These are phyloP conservation scores for Drosophila nasuta DNA, from an alignment of 1,140 invertebrate species.

Conservation along the genomic window DNA sequence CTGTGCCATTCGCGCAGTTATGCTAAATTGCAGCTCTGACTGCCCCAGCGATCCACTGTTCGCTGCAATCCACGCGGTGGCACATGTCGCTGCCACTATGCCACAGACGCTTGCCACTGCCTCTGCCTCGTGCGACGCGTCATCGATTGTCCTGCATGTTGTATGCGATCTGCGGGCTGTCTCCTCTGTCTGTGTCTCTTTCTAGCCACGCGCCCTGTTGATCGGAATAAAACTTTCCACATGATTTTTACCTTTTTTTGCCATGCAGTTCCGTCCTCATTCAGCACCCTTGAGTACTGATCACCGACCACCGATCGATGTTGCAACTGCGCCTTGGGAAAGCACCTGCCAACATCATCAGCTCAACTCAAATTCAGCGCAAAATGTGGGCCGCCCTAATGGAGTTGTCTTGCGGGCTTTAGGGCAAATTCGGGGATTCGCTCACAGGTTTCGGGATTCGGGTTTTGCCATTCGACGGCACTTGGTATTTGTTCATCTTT, in stretches of 20 bases:
- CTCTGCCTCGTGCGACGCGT: conserved; percentile 56
- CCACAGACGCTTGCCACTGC: too few relatives aligned
- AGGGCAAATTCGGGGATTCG: conserved; percentile 19
- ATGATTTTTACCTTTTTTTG: conserved; percentile 50
- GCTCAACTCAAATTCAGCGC: conserved; percentile 5
- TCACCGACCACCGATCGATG: neutral
- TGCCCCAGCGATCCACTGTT: conserved; percentile 14
- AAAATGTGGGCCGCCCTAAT: conserved; percentile 76
- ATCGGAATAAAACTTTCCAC: conserved; percentile 56
- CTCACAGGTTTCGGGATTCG: conserved; percentile 1
- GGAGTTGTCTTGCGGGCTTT: conserved; percentile 60
- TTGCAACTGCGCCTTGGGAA: conserved; percentile 43
- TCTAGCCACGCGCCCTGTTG: conserved; percentile 58
- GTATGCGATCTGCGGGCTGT: conserved; percentile 50
- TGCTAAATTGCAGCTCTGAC: conserved; percentile 66
- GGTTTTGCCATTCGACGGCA: conserved; percentile 5
- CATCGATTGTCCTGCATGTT: conserved; percentile 59
- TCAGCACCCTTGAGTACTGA: conserved; percentile 11
- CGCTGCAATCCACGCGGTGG: conserved; percentile 17
- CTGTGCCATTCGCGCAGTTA: conserved; percentile 69
- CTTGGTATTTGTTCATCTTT: conserved; percentile 44
- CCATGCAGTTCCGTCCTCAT: conserved; percentile 2
- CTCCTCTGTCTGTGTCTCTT: conserved; percentile 27
- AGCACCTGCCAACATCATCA: conserved; percentile 53
- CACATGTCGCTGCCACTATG: conserved; percentile 40